phyloP scores from a whole-genome alignment of 1,140 invertebrate species.

The Aphis gossypii region DNA sequence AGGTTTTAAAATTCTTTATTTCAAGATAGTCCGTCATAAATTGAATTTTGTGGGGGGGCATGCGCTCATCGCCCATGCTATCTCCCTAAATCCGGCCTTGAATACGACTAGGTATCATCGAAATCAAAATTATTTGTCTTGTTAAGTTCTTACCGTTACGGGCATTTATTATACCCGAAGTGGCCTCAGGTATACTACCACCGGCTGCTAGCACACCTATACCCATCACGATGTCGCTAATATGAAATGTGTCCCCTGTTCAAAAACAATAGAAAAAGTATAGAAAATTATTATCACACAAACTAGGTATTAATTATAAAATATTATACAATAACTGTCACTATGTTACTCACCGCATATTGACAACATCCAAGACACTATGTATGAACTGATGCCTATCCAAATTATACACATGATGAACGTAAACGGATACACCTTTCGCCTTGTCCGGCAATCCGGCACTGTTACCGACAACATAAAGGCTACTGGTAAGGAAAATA shows the following conservation, averaged over 20 bases:
- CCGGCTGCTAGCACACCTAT: conserved; percentile 86
- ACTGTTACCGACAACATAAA: conserved; percentile 74
- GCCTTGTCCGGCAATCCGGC: conserved; percentile 74
- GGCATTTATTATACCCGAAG: conserved; percentile 82
- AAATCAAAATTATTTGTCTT: not conserved
- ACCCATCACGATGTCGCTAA: conserved; percentile 88
- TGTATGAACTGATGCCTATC: conserved; percentile 72
- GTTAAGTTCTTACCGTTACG: conserved; percentile 68
- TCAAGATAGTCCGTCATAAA: no score
- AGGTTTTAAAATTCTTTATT: no score
- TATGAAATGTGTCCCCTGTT: conserved; percentile 75
- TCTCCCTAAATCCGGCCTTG: no score
- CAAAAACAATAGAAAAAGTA: conserved; percentile 3
- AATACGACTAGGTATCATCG: no score
- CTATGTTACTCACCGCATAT: conserved; percentile 69
- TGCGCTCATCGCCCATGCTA: no score
- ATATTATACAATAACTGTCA: not conserved
- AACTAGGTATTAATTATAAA: no score
- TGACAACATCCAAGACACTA: conserved; percentile 77
- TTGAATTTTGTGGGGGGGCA: no score
- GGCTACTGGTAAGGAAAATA: conserved; percentile 76
- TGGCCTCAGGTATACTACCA: conserved; percentile 87
- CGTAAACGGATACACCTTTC: conserved; percentile 69
- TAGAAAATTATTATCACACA: not conserved
- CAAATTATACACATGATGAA: conserved; percentile 75